These are phyloP conservation scores for Porites divaricata DNA, from an alignment of 92 coral and sea anemone genomes.

Conservation along the genomic window DNA sequence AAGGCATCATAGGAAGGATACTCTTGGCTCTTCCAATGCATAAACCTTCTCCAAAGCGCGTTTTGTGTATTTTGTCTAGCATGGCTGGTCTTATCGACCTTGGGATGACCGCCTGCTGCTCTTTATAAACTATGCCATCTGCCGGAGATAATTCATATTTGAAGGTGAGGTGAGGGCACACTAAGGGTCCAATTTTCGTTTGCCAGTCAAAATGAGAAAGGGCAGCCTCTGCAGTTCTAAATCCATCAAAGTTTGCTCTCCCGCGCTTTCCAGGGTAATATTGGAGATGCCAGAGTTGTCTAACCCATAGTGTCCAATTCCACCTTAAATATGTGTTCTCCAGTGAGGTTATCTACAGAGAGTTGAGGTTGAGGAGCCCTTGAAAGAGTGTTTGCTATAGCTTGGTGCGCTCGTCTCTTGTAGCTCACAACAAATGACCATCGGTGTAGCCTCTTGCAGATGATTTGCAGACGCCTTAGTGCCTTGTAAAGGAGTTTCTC, in stretches of 20 bases:
- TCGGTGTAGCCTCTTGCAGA: slow-evolving; percentile 23
- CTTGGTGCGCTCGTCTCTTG: slow-evolving; percentile 28
- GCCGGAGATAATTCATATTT: slow-evolving; percentile 51
- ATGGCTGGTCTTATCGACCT: slow-evolving; percentile 36
- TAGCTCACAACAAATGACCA: slow-evolving; percentile 16
- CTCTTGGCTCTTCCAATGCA: slow-evolving; percentile 44
- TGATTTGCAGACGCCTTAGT: slow-evolving; percentile 29
- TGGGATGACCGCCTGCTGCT: slow-evolving; percentile 40
- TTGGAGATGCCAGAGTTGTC: slow-evolving; percentile 46
- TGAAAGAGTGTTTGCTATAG: slow-evolving; percentile 14
- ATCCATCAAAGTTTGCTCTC: slow-evolving; percentile 30
- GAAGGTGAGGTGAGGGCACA: slow-evolving; percentile 23
- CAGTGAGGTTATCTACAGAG: slow-evolving; percentile 19
- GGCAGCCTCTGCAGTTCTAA: slow-evolving; percentile 24
- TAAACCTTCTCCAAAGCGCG: slow-evolving; percentile 34
- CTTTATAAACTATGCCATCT: slow-evolving; percentile 64
- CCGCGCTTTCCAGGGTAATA: slow-evolving; percentile 31
- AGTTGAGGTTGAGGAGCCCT: slow-evolving; percentile 36
- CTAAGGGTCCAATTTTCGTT: slow-evolving; percentile 22
- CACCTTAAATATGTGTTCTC: slow-evolving; percentile 31
- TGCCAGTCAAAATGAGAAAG: slow-evolving; percentile 20
- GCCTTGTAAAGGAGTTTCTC: slow-evolving; percentile 20
- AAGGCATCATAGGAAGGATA: slow-evolving; percentile 43
- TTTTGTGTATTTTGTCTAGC: slow-evolving; percentile 46
- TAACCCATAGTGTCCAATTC: slow-evolving; percentile 29